Evolutionary conservation across 30 jellyfish, hydroid and myxozoan genomes (phyloP), one percentile per base, ranked within the genome.

Genomic region (Aurelia aurita): DNA sequence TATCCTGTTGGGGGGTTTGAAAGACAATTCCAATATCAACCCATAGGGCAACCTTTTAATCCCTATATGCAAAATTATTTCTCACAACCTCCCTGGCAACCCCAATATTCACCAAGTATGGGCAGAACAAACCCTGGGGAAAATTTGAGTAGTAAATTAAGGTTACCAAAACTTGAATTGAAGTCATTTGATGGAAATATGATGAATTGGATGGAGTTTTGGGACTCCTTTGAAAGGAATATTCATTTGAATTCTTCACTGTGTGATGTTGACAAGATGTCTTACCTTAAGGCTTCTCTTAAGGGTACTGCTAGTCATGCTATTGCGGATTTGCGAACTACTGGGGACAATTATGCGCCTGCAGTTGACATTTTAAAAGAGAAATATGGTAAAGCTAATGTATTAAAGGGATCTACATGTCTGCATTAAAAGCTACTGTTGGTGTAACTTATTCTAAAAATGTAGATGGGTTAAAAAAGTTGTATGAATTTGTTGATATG

Each of bases 321-420:
- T 21, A 75, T 57, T 75, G 82, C 82, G 29, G 82, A 70, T 70
- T 70, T 70, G 66, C 64, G 66, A 70, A 70, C 82, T 70, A 70
- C 82, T 70, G 82, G 82, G n/a, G n/a, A n/a, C n/a, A n/a, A n/a
- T n/a, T n/a, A n/a, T n/a, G n/a, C n/a, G n/a, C n/a, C n/a, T n/a
- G 82, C 82, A 70, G 66, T 70, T 70, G 66, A 70, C 45, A 70
- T 70, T 70, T 70, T 70, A 21, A 70, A 70, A 45, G 82, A 70
- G 82, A 70, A 70, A 70, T 70, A 70, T 70, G 82, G 82, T 70
- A 70, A 70, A 70, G 82, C 82, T 46, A 70, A 45, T 70, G 44
- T 32, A 32, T 1, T 32, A 32, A 32, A 32, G 44, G 82, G 82
- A 32, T 70, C 66, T 70, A 70, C 44, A 70, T 70, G 82, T 70